phyloP scores from a whole-genome alignment of 2,888 invertebrate species.

The Erebia palarica region DNA sequence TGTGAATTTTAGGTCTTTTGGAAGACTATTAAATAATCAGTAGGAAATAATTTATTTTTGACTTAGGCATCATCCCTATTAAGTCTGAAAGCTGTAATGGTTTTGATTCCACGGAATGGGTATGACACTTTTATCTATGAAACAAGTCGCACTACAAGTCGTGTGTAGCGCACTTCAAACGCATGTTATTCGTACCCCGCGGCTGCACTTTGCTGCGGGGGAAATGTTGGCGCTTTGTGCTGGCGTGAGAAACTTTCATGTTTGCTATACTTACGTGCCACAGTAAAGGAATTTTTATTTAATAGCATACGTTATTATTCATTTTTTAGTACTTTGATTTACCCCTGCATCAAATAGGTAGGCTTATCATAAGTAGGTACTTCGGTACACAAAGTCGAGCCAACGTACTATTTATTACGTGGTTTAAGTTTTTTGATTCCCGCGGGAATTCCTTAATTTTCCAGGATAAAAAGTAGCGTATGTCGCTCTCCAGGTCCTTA shows the following conservation, averaged over 20 bases:
- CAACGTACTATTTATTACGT: no score
- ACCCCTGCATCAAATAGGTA: no score
- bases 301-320: slow-evolving; percentile 30
- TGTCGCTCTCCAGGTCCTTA: no score
- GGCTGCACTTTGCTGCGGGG: slow-evolving; percentile 16
- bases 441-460: no score
- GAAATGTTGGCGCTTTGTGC: slow-evolving; percentile 11
- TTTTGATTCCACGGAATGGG: slow-evolving; percentile 2
- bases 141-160: background rate
- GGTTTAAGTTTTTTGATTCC: no score
- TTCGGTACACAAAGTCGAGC: no score
- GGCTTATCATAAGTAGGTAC: no score
- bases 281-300: slow-evolving; percentile 34
- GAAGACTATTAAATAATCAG: no score
- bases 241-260: slow-evolving; percentile 38
- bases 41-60: no score
- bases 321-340: background rate
- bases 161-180: slow-evolving; percentile 18
- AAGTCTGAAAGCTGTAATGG: background rate
- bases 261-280: slow-evolving; percentile 37
- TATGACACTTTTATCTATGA: background rate
- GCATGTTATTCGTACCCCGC: slow-evolving; percentile 14
- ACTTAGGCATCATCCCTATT: no score
- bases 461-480: no score
- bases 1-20: no score